A percentile compares a stretch with the other conserved stretches of the same genome.
Conservation (phyloP, 2,113 vertebrate genomes). For the Alethe diademata region DNA sequence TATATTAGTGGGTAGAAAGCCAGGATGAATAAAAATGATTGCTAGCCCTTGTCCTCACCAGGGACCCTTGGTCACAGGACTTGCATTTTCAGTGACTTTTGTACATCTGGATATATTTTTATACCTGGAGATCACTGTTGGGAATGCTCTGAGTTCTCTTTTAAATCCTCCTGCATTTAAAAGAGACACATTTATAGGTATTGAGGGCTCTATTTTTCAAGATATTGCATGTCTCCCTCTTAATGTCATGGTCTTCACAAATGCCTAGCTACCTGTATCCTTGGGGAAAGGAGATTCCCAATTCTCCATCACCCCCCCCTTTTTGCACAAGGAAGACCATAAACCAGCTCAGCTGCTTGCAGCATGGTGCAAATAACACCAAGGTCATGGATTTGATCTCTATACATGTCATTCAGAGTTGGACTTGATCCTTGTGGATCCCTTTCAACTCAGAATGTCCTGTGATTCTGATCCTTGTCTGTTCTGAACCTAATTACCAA, state of each 20-base stretch:
- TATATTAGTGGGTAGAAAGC: neutral
- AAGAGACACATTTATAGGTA: neutral
- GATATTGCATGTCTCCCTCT: neutral
- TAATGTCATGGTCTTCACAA: neutral
- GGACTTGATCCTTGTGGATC: neutral
- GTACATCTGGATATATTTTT: neutral
- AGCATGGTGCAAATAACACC: neutral
- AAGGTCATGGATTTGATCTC: neutral
- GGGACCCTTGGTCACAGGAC: neutral
- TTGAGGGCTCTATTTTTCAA: neutral
- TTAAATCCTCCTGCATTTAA: neutral
- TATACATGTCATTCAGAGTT: neutral
- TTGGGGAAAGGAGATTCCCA: neutral
- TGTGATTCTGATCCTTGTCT: neutral
- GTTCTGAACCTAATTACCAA: neutral
- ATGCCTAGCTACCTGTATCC: neutral
- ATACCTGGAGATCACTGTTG: neutral
- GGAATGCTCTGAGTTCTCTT: neutral
- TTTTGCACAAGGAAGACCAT: neutral
- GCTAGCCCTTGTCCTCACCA: neutral
- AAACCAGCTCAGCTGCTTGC: neutral
- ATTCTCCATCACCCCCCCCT: neutral
- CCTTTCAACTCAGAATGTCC: neutral
- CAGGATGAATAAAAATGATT: neutral
- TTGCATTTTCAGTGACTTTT: neutral